These are phyloP conservation scores for Hirtodrosophila cameraria DNA, from an alignment of 2,888 invertebrate genomes.

Conservation along the genomic window DNA sequence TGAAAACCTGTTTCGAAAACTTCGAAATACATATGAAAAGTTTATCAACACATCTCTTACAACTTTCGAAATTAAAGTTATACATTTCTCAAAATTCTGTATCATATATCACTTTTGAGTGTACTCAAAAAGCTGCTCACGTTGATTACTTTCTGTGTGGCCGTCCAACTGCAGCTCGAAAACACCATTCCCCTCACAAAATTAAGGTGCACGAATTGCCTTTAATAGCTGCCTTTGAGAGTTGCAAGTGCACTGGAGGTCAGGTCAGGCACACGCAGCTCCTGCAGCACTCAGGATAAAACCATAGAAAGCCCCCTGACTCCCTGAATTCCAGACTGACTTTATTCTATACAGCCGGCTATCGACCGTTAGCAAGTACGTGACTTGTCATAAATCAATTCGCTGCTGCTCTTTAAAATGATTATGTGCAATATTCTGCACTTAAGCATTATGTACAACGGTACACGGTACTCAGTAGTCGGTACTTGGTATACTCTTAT, in stretches of 20 bases:
- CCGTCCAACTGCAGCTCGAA: conserved; percentile 5
- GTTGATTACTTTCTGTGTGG: conserved; percentile 22
- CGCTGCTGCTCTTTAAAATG: conserved; percentile 47
- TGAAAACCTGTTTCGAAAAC: too few relatives aligned
- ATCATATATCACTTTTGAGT: too few relatives aligned
- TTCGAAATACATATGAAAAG: too few relatives aligned
- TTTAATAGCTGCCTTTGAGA: conserved; percentile 33
- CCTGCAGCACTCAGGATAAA: background rate
- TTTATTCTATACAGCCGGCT: too few relatives aligned
- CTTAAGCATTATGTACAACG: conserved; percentile 36
- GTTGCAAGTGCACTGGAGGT: conserved; percentile 4
- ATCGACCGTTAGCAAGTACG: conserved; percentile 43
- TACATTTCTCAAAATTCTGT: too few relatives aligned
- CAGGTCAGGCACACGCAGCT: conserved; percentile 8
- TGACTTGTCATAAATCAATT: conserved; percentile 78
- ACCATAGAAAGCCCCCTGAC: background rate
- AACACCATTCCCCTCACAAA: conserved; percentile 14
- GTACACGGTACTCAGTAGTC: too few relatives aligned
- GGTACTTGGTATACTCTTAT: too few relatives aligned
- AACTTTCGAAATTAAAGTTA: too few relatives aligned
- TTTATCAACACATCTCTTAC: too few relatives aligned
- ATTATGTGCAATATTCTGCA: conserved; percentile 54
- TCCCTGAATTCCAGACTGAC: background rate
- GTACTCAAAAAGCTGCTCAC: too few relatives aligned
- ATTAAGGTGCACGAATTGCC: conserved; percentile 30